Base-by-base conservation (phyloP, 2,797 vertebrate species). In the Notamacropus eugenii region DNA sequence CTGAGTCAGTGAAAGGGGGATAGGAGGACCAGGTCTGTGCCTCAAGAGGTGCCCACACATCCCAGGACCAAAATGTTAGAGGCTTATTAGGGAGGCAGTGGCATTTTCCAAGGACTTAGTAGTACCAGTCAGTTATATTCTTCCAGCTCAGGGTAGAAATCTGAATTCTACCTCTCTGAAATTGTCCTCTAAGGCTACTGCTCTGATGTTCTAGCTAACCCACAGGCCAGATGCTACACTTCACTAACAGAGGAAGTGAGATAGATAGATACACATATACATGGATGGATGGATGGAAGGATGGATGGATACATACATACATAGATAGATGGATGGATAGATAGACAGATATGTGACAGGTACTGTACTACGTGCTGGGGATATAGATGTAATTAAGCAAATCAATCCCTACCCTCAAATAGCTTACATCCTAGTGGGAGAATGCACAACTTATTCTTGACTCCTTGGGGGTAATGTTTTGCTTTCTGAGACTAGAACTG, bases 1-100 rank as follows among this genome's bases (percentile, higher is more conserved):
- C 93, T 96, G 97, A 95, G 95, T 97, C 96, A 97, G 93, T 29
- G 74, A 46, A 2, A 5, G 1, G 93, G 13, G 24, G 91, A 93
- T 5, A 40, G 91, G 94, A 93, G 90, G 94, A 19, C 40, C 52
- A 57, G 93, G 67, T 54, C 95, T 92, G 54, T 94, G 93, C 90
- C 94, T 92, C 67, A 2, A 58, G 94, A 90, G 87, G 87, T 62
- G 54, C 95, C 94, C 31, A 91, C 92, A 46, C 57, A 55, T 95
- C 74, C 50, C 46, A n/a, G 46, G 50, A 29, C 46, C 22, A 55
- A 91, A 3, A 3, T 50, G 74, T 58, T 55, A 28, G 2, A 54
- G 90, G 13, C 56, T 67, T 93, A 16, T n/a, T 82, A 59, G 82
- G 94, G 93, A 95, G 91, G 58, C 4, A 46, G 52, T 54, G 50